phyloP scores from a whole-genome alignment of 2,888 invertebrate species.

The Endotricha flammealis region DNA sequence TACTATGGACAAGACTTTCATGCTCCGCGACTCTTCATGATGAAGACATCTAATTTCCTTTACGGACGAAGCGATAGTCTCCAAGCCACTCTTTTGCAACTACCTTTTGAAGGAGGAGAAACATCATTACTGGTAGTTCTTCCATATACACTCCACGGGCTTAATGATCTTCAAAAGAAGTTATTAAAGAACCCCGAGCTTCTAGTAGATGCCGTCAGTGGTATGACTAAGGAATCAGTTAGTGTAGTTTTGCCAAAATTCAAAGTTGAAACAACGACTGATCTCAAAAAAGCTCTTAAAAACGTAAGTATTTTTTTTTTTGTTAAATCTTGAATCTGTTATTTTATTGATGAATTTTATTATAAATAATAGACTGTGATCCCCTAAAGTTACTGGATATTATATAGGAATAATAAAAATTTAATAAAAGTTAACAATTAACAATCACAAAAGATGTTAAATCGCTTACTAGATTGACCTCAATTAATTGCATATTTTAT shows the following conservation, averaged over 20 bases:
- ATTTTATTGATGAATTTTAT: too few species aligned
- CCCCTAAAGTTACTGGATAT: too few species aligned
- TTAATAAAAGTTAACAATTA: too few species aligned
- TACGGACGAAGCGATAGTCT: conserved; percentile 50
- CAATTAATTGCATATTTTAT: too few species aligned
- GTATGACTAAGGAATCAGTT: conserved; percentile 71
- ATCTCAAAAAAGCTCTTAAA: not conserved
- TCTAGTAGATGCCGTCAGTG: conserved; percentile 53
- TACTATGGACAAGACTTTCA: conserved; percentile 70
- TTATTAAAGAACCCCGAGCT: conserved; percentile 61
- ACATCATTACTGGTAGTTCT: conserved; percentile 85
- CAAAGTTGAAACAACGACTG: conserved; percentile 77
- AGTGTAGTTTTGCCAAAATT: conserved; percentile 86
- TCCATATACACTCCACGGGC: conserved; percentile 83
- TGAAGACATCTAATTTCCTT: conserved; percentile 57
- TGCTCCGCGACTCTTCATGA: conserved; percentile 84
- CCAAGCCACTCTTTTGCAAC: conserved; percentile 70
- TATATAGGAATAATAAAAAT: too few species aligned
- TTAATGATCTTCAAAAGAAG: conserved; percentile 79
- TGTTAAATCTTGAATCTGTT: too few species aligned
- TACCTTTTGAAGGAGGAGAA: conserved; percentile 84
- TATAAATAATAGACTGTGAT: too few species aligned
- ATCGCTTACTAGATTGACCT: too few species aligned
- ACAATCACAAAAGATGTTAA: too few species aligned
- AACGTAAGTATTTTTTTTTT: not conserved